A percentile compares a stretch with the other conserved stretches of the same genome.
phyloP scores from a whole-genome alignment of 2,888 invertebrate species.

The Seira sanloemensis region DNA sequence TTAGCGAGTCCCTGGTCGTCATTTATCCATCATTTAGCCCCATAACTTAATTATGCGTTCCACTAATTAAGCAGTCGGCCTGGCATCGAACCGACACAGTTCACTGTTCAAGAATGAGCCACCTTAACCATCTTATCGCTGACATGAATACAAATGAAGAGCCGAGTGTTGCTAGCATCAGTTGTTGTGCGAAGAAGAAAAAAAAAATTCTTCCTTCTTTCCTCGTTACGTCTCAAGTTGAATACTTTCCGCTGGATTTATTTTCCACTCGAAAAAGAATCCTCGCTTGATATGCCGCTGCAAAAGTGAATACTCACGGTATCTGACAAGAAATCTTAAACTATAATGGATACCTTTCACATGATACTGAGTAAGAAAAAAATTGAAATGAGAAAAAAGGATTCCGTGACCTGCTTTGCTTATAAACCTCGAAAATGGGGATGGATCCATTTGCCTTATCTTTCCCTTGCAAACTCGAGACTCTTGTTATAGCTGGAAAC shows the following conservation, averaged over 20 bases:
- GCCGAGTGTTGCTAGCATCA: neutral
- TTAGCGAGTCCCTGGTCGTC: conserved; percentile 63
- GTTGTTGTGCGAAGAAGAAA: neutral
- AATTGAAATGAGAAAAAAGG: conserved; percentile 21
- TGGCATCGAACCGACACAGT: conserved; percentile 15
- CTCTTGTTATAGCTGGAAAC: neutral
- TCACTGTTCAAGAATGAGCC: conserved; percentile 35
- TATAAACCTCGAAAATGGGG: neutral
- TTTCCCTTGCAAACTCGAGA: neutral
- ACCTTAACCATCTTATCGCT: conserved; percentile 57
- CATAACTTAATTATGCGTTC: conserved; percentile 69
- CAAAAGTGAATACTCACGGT: neutral
- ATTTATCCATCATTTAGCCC: conserved; percentile 70
- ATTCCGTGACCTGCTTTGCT: conserved; percentile 48
- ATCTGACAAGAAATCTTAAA: conserved; percentile 1
- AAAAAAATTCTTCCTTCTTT: conserved; percentile 14
- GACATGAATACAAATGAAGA: conserved; percentile 66
- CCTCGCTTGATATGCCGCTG: neutral
- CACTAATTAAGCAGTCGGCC: conserved; percentile 67
- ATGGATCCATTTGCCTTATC: neutral
- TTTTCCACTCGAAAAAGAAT: neutral
- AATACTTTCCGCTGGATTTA: conserved; percentile 12
- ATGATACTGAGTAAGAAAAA: conserved; percentile 5
- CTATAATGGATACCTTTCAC: neutral
- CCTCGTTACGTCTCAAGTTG: neutral